Evolutionary conservation across 2,113 vertebrate genomes (phyloP).

Genomic region (Oryzias woworae): DNA sequence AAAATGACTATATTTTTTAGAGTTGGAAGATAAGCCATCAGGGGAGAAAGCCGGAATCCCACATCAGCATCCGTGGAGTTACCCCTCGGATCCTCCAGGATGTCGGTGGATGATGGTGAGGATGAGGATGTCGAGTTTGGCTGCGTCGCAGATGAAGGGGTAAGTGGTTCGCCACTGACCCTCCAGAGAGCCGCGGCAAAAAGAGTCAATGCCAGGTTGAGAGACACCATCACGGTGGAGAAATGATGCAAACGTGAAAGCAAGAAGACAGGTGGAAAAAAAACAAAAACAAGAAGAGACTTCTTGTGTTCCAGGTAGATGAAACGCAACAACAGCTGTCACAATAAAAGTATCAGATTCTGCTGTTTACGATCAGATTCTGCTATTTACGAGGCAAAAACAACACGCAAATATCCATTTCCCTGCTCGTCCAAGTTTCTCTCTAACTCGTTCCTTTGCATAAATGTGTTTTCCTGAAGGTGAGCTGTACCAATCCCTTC

Average conservation of each 20-base stretch:
- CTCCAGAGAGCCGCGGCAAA: conserved; percentile 50
- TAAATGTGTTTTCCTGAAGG: conserved; percentile 21
- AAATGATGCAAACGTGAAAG: not conserved
- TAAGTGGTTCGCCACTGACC: conserved; percentile 43
- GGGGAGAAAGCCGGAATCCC: conserved; percentile 74
- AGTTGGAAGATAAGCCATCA: conserved; percentile 84
- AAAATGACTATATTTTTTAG: conserved; percentile 87
- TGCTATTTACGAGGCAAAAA: conserved; percentile 15
- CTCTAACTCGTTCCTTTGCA: conserved; percentile 3
- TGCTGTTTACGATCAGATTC: conserved; percentile 14
- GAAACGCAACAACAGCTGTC: conserved; percentile 54
- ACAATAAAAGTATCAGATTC: conserved; percentile 31
- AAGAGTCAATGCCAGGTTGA: conserved; percentile 43
- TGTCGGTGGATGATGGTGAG: conserved; percentile 29
- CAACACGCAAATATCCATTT: conserved; percentile 28
- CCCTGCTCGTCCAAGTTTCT: not conserved
- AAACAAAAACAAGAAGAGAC: not conserved
- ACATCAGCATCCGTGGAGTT: conserved; percentile 58
- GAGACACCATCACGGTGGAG: conserved; percentile 46
- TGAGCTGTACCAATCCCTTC: conserved; percentile 30
- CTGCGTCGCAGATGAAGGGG: conserved; percentile 55
- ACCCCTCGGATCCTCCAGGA: conserved; percentile 5
- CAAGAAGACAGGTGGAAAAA: not conserved
- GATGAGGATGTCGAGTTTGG: conserved; percentile 59
- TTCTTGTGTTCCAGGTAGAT: not conserved